Percentiles rank a stretch among this genome's conserved stretches.
Evolutionary conservation across 1,140 invertebrate species (phyloP).

Genomic region (Leguminivora glycinivorella): DNA sequence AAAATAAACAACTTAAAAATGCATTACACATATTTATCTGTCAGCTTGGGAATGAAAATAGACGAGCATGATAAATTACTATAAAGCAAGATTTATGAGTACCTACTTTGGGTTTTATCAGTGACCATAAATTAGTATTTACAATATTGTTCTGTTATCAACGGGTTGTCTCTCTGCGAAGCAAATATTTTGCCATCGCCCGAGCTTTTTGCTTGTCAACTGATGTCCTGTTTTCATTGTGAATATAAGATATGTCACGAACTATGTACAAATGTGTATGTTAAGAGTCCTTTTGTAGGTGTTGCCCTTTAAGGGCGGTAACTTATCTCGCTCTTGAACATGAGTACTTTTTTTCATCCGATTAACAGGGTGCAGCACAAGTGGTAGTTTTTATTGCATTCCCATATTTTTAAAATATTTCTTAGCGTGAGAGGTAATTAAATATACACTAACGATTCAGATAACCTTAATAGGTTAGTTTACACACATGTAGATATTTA

Average conservation of each 20-base stretch:
- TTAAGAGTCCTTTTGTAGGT: background rate
- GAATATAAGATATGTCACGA: slow-evolving; percentile 8
- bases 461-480: no score
- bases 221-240: slow-evolving; percentile 43
- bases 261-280: background rate
- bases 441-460: no score
- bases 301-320: background rate
- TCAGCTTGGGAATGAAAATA: background rate
- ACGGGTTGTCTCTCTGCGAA: slow-evolving; percentile 7
- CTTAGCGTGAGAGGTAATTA: no score
- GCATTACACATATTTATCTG: background rate
- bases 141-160: slow-evolving; percentile 35
- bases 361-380: background rate
- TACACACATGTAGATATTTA: no score
- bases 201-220: slow-evolving; percentile 39
- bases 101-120: slow-evolving; percentile 55
- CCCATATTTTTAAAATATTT: no score
- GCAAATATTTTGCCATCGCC: slow-evolving; percentile 31
- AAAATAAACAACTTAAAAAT: background rate
- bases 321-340: background rate
- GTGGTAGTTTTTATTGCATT: background rate
- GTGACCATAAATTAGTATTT: slow-evolving; percentile 44
- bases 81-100: slow-evolving; percentile 60
- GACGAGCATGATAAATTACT: slow-evolving; percentile 37
- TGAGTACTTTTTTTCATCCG: background rate